Conservation (phyloP, 2,113 vertebrate species). For the Vimba vimba region DNA sequence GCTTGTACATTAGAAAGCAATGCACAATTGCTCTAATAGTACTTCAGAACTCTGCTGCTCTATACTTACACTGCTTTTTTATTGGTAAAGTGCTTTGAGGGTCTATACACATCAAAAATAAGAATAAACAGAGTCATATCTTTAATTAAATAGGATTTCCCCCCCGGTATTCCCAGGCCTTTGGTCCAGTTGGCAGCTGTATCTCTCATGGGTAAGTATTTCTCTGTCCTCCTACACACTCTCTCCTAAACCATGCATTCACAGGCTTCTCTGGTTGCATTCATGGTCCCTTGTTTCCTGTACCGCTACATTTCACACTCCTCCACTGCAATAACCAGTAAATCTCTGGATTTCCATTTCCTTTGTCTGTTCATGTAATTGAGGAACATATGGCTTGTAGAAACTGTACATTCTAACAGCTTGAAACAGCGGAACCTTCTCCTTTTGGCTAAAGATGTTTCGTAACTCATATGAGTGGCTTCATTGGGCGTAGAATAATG, state of each 20-base stretch:
- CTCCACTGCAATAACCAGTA: constrained; percentile 21
- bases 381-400: constrained; percentile 24
- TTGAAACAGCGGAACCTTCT: constrained; percentile 12
- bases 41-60: constrained; percentile 13
- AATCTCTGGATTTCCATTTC: constrained; percentile 8
- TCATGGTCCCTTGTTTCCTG: constrained; percentile 44
- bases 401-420: neutral
- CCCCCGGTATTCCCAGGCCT: constrained; percentile 45
- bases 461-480: neutral
- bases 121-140: constrained; percentile 20
- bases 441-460: neutral
- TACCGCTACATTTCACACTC: constrained; percentile 41
- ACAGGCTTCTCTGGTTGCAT: constrained; percentile 50
- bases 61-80: constrained; percentile 31
- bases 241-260: constrained; percentile 44
- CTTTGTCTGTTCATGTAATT: neutral
- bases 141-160: constrained; percentile 34
- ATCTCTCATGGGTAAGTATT: constrained; percentile 43
- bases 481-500: neutral
- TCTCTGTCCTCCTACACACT: constrained; percentile 34
- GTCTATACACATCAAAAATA: neutral
- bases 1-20: constrained; percentile 38
- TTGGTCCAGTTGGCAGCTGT: constrained; percentile 50
- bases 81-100: constrained; percentile 31
- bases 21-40: constrained; percentile 21